phyloP scores from a whole-genome alignment of 2,888 invertebrate species.

The Labia minor region DNA sequence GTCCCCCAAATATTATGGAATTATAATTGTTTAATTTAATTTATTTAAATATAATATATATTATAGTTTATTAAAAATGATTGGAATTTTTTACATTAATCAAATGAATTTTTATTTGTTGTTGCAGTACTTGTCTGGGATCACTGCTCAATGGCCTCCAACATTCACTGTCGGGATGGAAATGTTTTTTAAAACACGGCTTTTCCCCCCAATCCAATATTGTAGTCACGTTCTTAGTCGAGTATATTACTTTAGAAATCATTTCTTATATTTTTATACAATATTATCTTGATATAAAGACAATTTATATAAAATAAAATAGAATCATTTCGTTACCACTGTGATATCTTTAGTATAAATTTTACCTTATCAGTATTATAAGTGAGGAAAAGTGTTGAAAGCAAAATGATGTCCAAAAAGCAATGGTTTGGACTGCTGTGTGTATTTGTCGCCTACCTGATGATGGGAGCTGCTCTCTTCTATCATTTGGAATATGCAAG shows the following conservation, averaged over 20 bases:
- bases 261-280: background rate
- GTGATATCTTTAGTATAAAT: background rate
- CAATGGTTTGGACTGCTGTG: slow-evolving; percentile 65
- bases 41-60: too few relatives aligned
- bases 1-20: too few relatives aligned
- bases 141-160: too few relatives aligned
- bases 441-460: slow-evolving; percentile 62
- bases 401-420: slow-evolving; percentile 61
- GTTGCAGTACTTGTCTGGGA: too few relatives aligned
- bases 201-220: background rate
- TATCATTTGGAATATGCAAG: slow-evolving; percentile 67
- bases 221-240: background rate
- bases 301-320: too few relatives aligned
- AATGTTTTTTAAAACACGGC: background rate
- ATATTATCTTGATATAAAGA: background rate
- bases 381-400: background rate
- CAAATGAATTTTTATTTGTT: too few relatives aligned
- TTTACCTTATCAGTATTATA: background rate
- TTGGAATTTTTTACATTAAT: too few relatives aligned
- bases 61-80: too few relatives aligned
- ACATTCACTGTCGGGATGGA: too few relatives aligned
- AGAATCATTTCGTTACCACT: too few relatives aligned
- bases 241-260: background rate
- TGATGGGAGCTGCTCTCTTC: slow-evolving; percentile 77
- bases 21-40: too few relatives aligned